These are phyloP conservation scores for Ectemnius lituratus DNA, from an alignment of 2,888 invertebrate genomes.

Conservation along the genomic window DNA sequence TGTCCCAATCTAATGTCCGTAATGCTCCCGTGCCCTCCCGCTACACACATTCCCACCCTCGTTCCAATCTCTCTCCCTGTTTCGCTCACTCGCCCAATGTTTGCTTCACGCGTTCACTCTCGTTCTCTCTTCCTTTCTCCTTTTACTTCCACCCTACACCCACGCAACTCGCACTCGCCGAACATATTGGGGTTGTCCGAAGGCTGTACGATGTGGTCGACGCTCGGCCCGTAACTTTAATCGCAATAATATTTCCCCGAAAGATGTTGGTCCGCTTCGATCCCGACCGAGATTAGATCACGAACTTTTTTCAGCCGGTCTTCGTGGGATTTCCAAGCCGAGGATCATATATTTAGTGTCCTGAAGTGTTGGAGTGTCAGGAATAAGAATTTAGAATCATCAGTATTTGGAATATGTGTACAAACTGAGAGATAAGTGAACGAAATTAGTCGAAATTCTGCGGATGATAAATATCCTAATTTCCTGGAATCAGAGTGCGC, in stretches of 20 bases:
- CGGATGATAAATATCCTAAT: too few species aligned
- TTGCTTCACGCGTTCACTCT: background rate
- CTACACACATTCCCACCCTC: constrained; percentile 40
- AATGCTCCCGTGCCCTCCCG: constrained; percentile 73
- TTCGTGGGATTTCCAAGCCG: background rate
- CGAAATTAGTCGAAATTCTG: too few species aligned
- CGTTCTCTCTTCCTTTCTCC: constrained; percentile 15
- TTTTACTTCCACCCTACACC: constrained; percentile 17
- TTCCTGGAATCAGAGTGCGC: too few species aligned
- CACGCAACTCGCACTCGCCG: constrained; percentile 9
- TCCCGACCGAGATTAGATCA: constrained; percentile 6
- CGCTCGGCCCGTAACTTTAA: constrained; percentile 8
- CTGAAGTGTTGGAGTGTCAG: too few species aligned
- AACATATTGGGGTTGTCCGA: constrained; percentile 13
- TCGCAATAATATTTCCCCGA: constrained; percentile 13
- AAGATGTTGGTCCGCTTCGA: constrained; percentile 12
- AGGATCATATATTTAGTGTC: too few species aligned
- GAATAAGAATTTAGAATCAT: too few species aligned
- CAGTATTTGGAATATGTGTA: too few species aligned
- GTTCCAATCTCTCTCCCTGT: constrained; percentile 18
- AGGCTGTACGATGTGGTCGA: constrained; percentile 9
- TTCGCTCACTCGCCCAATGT: background rate
- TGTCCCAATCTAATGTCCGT: constrained; percentile 78
- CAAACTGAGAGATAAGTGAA: too few species aligned
- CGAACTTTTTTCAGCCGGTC: background rate